Percentiles rank a stretch among this genome's conserved stretches.
These are phyloP conservation scores for Macquaria ambigua DNA, from an alignment of 2,113 vertebrate species.

Conservation along the genomic window DNA sequence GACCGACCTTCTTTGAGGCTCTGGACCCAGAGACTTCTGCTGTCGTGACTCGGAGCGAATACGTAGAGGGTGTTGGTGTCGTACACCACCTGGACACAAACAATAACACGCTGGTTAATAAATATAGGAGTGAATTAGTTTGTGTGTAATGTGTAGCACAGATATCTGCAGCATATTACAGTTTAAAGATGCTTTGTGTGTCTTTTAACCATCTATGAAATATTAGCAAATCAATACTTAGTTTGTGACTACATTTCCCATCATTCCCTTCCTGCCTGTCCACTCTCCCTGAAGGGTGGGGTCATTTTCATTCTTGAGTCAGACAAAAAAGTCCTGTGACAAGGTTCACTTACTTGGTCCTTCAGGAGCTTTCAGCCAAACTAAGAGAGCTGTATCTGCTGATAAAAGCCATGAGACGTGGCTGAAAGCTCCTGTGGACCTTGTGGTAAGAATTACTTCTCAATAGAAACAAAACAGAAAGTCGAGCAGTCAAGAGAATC, in stretches of 20 bases:
- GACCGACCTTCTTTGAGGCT: constrained; percentile 92
- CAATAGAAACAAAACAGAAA: not conserved
- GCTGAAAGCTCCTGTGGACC: not conserved
- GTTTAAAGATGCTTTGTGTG: too few species aligned
- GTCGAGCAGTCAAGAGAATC: not conserved
- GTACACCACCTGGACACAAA: constrained; percentile 88
- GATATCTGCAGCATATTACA: too few species aligned
- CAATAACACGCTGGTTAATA: not conserved
- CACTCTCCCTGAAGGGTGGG: too few species aligned
- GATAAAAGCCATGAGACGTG: not conserved
- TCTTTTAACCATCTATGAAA: too few species aligned
- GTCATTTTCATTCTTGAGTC: too few species aligned
- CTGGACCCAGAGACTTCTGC: constrained; percentile 91
- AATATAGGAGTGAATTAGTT: not conserved
- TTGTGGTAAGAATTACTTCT: not conserved
- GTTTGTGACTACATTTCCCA: too few species aligned
- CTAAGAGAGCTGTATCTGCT: not conserved
- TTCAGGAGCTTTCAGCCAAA: not conserved
- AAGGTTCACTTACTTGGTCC: too few species aligned
- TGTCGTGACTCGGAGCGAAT: constrained; percentile 91
- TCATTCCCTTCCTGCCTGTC: too few species aligned
- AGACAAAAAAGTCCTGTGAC: too few species aligned
- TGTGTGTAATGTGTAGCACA: too few species aligned
- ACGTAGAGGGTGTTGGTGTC: constrained; percentile 91
- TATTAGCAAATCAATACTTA: too few species aligned